Evolutionary conservation across 2,797 vertebrate species (phyloP).

Genomic region (Pseudopleuronectes americanus): DNA sequence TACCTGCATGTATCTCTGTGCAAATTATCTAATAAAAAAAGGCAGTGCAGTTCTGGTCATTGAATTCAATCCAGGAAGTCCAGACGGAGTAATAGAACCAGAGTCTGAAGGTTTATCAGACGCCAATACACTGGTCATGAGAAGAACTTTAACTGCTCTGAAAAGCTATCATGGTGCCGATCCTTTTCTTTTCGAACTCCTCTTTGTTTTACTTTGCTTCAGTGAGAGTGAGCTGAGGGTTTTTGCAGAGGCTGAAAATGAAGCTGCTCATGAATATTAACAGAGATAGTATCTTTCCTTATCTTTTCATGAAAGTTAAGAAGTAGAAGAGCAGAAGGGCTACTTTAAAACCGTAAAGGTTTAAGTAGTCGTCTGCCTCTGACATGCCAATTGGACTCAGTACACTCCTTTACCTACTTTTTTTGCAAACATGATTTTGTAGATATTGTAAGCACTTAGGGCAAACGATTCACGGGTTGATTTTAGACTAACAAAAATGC

Average conservation of each 20-base stretch:
- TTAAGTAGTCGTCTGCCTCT: conserved; percentile 11
- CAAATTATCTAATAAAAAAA: neutral
- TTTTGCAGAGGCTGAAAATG: neutral
- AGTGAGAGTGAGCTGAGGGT: neutral
- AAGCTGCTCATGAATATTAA: conserved; percentile 20
- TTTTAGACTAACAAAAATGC: conserved; percentile 44
- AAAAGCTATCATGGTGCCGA: neutral
- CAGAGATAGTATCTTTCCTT: neutral
- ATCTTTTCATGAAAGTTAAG: neutral
- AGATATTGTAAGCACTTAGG: conserved; percentile 32
- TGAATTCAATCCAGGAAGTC: neutral
- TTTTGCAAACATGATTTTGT: conserved; percentile 5
- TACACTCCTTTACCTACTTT: neutral
- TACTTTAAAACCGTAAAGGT: neutral
- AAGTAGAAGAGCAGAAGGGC: neutral
- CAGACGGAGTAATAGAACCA: neutral
- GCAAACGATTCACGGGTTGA: conserved; percentile 23
- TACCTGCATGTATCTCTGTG: neutral
- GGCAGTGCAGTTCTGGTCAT: neutral
- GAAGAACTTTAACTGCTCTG: no score
- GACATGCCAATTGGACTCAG: conserved; percentile 15
- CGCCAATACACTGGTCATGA: neutral
- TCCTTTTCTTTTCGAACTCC: neutral
- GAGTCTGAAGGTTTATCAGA: neutral
- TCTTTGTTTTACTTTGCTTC: neutral